Evolutionary conservation across 2,888 invertebrate genomes (phyloP), one percentile per base, ranked within the genome.

Genomic region (Microplitis deprimator): DNA sequence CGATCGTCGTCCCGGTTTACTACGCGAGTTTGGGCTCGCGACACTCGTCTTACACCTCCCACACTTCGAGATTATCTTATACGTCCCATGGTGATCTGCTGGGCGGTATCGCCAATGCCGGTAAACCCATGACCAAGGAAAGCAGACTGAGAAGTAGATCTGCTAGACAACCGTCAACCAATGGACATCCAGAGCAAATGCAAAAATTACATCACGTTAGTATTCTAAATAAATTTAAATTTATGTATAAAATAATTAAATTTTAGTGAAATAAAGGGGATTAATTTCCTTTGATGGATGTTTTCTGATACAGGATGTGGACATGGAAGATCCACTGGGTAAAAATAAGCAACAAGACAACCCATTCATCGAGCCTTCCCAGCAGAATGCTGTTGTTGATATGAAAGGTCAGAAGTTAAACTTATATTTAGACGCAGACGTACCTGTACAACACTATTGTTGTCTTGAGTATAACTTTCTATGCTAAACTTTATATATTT

Each of bases 21-120:
- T 96, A 96, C 90, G 94, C 95, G 86, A 96, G 95, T 91, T 80
- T 91, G 92, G 96, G 96, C 85, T 96, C 97, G 82, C 94, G 97
- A 84, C 97, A 97, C 91, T 97, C 97, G 83, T 98, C 97, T 85
- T 97, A 98, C 91, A 97, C 97, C 84, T 98, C 98, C 80, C 98
- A 98, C 90, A 96, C 96, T 86, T 97, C 97, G 77, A 93, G 97
- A 85, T 93, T 97, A 87, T 97, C 98, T 77, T 98, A 98, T 90
- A 97, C 97, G 81, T 98, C 98, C 59, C 97, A 98, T 90, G 96
- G 95, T 72, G 98, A 98, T 91, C 92, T 97, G 83, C 92, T 97
- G 84, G 94, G 95, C 81, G 95, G 96, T 82, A 91, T 93, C 75
- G 92, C 91, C 20, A 93, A 92, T 78, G 92, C 93, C 79, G 91